Percentiles rank a stretch among this genome's conserved stretches.
These are phyloP conservation scores for Drosophila ironensis DNA, from an alignment of 1,140 invertebrate species.

Conservation along the genomic window DNA sequence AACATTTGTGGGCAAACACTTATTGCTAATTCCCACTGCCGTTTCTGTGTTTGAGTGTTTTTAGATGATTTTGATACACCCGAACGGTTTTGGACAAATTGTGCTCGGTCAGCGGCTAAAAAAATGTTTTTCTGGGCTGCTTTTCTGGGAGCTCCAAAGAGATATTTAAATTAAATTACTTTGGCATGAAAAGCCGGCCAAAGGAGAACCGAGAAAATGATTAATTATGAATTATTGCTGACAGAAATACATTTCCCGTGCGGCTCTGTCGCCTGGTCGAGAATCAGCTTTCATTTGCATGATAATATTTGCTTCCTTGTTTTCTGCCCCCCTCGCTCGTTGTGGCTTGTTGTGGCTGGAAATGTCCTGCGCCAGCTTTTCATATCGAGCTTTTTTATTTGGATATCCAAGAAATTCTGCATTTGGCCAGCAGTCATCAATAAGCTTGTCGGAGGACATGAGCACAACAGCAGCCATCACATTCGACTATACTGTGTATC, in stretches of 20 bases:
- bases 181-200: background rate
- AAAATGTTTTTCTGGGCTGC: background rate
- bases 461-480: conserved; percentile 1
- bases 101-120: background rate
- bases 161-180: background rate
- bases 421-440: conserved; percentile 43
- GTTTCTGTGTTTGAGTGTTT: conserved; percentile 21
- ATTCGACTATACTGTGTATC: too few species aligned
- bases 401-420: conserved; percentile 14
- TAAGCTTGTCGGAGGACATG: conserved; percentile 29
- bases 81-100: conserved; percentile 32
- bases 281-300: conserved; percentile 17
- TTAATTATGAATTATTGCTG: conserved; percentile 24
- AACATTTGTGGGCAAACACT: conserved; percentile 61
- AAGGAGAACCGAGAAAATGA: background rate
- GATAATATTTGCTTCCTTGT: background rate
- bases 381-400: background rate
- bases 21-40: conserved; percentile 50
- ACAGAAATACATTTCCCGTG: background rate
- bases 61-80: conserved; percentile 53
- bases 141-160: background rate
- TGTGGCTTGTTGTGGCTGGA: background rate
- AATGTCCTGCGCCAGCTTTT: background rate
- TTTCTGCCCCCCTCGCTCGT: background rate
- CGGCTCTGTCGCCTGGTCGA: background rate